These are phyloP conservation scores for Pagetopsis macropterus DNA, from an alignment of 2,797 vertebrate species.

Conservation along the genomic window DNA sequence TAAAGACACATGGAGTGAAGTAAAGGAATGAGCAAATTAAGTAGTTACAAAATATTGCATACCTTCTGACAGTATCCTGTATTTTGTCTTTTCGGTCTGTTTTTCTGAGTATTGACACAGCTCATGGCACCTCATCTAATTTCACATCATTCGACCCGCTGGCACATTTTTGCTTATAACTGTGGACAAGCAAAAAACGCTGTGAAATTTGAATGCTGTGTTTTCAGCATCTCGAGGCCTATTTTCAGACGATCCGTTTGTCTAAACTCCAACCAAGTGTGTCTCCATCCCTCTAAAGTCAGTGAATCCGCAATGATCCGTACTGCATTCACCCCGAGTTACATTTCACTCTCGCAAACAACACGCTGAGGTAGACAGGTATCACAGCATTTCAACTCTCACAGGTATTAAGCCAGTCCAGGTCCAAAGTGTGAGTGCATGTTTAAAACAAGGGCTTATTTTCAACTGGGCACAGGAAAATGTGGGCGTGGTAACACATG, in stretches of 20 bases:
- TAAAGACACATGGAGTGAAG: slow-evolving; percentile 7
- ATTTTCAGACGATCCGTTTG: slow-evolving; percentile 37
- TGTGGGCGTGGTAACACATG: background rate
- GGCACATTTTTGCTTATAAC: slow-evolving; percentile 26
- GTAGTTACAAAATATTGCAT: background rate
- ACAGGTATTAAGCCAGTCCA: slow-evolving; percentile 8
- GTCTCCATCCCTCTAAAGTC: slow-evolving; percentile 34
- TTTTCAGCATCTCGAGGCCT: slow-evolving; percentile 25
- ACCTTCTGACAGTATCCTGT: background rate
- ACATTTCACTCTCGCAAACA: slow-evolving; percentile 25
- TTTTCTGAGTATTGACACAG: slow-evolving; percentile 21
- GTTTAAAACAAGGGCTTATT: slow-evolving; percentile 6
- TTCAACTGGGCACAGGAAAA: background rate
- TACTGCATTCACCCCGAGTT: slow-evolving; percentile 2
- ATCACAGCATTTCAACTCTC: background rate
- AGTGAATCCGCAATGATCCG: slow-evolving; percentile 42
- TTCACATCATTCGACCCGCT: slow-evolving; percentile 44
- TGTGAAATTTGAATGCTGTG: slow-evolving; percentile 55
- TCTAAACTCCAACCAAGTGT: slow-evolving; percentile 55
- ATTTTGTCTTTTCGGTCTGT: no score
- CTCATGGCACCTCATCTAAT: slow-evolving; percentile 35
- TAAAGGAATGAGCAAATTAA: slow-evolving; percentile 10
- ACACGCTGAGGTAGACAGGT: slow-evolving; percentile 6
- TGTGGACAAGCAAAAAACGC: slow-evolving; percentile 31
- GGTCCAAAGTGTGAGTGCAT: background rate